Conservation (phyloP, 2,888 invertebrate genomes). For the Neocrepidodera transversa region DNA sequence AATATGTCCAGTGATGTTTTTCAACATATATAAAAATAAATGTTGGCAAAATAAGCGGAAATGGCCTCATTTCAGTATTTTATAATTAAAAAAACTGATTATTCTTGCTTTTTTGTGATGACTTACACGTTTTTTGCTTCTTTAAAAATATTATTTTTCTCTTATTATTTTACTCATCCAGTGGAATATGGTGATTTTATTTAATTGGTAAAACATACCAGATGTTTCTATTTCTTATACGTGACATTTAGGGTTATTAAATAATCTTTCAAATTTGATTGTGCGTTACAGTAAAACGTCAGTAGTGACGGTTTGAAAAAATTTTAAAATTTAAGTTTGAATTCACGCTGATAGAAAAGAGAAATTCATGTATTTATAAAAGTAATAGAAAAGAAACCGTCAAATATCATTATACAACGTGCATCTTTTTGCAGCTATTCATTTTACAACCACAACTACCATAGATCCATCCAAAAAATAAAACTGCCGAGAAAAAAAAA, state of each 20-base stretch:
- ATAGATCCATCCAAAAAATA: constrained; percentile 22
- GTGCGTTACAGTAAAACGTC: constrained; percentile 12
- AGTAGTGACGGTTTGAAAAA: constrained; percentile 6
- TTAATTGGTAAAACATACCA: no score
- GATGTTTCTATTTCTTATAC: no score
- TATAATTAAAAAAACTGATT: no score
- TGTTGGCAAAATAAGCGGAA: no score
- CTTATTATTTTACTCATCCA: no score
- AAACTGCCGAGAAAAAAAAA: constrained; percentile 24
- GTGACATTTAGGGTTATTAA: neutral
- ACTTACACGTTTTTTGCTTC: no score
- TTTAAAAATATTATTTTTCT: no score
- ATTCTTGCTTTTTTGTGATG: no score
- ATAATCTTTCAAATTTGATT: constrained; percentile 1
- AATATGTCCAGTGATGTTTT: no score
- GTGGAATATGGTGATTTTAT: no score
- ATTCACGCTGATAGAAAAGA: neutral
- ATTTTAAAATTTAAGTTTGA: constrained; percentile 23
- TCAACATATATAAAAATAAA: no score
- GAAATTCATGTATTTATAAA: constrained; percentile 18
- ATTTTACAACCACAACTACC: constrained; percentile 27
- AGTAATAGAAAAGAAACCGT: neutral
- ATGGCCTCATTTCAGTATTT: no score
- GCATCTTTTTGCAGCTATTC: constrained; percentile 31
- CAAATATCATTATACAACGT: neutral